Base-by-base conservation (phyloP, 2,888 invertebrate species). In the Rhabditophanes sp. region DNA sequence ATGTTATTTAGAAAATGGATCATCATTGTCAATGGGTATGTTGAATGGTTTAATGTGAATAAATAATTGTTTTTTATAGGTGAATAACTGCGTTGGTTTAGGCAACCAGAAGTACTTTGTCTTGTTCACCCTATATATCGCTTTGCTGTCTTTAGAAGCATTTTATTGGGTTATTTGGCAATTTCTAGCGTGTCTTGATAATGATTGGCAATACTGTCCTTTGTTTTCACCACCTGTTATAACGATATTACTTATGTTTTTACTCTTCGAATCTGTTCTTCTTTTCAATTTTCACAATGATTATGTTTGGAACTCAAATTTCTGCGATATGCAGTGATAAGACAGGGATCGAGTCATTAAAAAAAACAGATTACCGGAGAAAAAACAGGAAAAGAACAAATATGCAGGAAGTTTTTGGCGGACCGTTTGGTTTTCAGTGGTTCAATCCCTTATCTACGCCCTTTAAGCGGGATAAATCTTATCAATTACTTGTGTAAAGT, bases 71-170 rank as follows among this genome's bases (percentile, higher is more conserved):
- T 32, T 37, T 17, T 39, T 20, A 6, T 65, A 64, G 64, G 69
- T 96, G 6, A 96, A 96, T 67, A 96, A 96, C 67, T 96, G 96
- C 69, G 88, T 96, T 2, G 96, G 96, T 14, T 93, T 93, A 69
- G 84, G 81, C 65, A 99, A 99, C 73, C 96, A 99, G 73, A 96
- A 96, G 70, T 96, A 81, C 71, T 96, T 96, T 73, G 88, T 96
- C 37, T 74, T 96, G 35, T 96, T 96, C 69, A 88, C 87, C 44
- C 79, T 96, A 67, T 96, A 96, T 69, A 90, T 96, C 59, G 93
- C 90, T n/a, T 75, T 80, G 34, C 80, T 93, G 68, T 93, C 90
- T 28, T 70, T 82, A 47, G 90, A 96, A 72, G 80, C 90, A 9
- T 74, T 96, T 51, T 78, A 83, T 58, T 72, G 96, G 66, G 78